Evolutionary conservation across 2,113 vertebrate genomes (phyloP).

Genomic region (Carettochelys insculpta): DNA sequence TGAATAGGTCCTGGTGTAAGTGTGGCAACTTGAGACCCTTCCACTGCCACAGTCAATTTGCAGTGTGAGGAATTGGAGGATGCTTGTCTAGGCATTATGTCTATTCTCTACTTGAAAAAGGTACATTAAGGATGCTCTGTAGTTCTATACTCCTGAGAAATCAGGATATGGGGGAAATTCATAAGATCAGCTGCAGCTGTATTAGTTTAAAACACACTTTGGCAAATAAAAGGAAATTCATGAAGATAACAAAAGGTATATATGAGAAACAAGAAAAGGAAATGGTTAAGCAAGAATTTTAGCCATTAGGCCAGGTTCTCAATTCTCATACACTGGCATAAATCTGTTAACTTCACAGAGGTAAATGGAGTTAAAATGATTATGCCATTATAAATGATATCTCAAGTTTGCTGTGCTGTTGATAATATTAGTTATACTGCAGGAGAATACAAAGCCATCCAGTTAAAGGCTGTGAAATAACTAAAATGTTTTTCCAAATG

Average conservation of each 20-base stretch:
- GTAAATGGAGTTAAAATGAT: background rate
- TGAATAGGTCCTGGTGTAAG: background rate
- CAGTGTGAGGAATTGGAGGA: background rate
- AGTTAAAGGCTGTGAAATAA: background rate
- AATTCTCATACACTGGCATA: background rate
- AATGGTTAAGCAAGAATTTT: background rate
- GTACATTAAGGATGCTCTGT: background rate
- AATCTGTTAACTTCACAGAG: background rate
- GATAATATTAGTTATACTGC: background rate
- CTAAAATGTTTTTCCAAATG: background rate
- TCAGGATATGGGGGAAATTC: background rate
- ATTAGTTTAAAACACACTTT: background rate
- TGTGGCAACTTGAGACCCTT: background rate
- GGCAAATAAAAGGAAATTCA: background rate
- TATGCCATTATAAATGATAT: background rate
- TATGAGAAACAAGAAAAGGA: background rate
- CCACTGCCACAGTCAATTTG: too few relatives aligned
- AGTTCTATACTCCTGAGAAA: background rate
- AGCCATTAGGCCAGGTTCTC: background rate
- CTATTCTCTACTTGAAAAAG: background rate
- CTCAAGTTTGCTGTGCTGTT: background rate
- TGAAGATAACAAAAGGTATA: background rate
- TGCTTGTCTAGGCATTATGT: background rate
- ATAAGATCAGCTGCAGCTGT: fast-evolving
- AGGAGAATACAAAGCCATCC: background rate